These are phyloP conservation scores for Leptinotarsa juncta DNA, from an alignment of 2,888 invertebrate species.

Conservation along the genomic window DNA sequence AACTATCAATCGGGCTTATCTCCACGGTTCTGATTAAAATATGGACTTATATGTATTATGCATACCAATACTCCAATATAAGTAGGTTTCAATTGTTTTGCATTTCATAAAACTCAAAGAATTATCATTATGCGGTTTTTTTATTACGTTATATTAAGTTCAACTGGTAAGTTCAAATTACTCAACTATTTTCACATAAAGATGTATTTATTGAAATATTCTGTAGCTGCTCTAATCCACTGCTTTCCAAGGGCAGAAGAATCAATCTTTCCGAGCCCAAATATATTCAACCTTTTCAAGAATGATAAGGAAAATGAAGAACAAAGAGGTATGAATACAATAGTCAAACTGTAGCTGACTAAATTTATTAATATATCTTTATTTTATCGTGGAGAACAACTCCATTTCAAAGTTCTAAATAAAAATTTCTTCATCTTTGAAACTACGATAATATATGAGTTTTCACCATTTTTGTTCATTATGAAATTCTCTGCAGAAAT, in stretches of 20 bases:
- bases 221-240: background rate
- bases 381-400: too few relatives aligned
- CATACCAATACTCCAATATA: constrained; percentile 11
- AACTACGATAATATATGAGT: too few relatives aligned
- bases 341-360: background rate
- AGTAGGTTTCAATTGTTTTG: constrained; percentile 8
- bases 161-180: constrained; percentile 7
- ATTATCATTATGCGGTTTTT: background rate
- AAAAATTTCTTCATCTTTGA: too few relatives aligned
- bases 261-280: background rate
- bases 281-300: background rate
- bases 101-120: background rate
- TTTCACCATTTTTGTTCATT: too few relatives aligned
- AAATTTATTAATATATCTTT: background rate
- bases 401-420: too few relatives aligned
- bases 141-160: background rate
- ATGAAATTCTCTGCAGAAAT: too few relatives aligned
- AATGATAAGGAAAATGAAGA: background rate
- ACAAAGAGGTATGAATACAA: background rate
- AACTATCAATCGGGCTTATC: constrained; percentile 17
- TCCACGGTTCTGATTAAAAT: constrained; percentile 7
- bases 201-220: too few relatives aligned
- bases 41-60: constrained; percentile 10
- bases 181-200: background rate
- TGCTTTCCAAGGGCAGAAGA: constrained; percentile 6